Evolutionary conservation across 1,140 invertebrate species (phyloP).

Genomic region (Cardiocondyla obscurior): DNA sequence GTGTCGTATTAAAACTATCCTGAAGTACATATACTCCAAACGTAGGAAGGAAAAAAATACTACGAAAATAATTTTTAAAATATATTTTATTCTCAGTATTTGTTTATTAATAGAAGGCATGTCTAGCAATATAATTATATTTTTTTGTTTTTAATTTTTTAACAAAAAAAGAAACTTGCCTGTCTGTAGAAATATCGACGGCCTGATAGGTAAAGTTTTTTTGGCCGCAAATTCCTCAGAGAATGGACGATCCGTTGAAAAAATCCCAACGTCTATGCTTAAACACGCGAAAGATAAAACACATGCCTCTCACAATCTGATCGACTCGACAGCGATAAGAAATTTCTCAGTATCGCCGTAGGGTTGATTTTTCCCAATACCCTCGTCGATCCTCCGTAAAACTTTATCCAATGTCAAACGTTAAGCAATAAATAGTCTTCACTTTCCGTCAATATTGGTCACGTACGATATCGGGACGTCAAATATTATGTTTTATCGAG

Average conservation of each 20-base stretch:
- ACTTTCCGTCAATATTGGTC: background rate
- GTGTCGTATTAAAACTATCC: background rate
- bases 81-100: background rate
- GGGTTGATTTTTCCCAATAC: background rate
- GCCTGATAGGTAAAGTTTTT: background rate
- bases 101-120: background rate
- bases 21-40: background rate
- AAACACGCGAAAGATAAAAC: conserved; percentile 21
- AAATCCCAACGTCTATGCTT: background rate
- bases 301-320: conserved; percentile 8
- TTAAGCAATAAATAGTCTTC: background rate
- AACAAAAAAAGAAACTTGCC: background rate
- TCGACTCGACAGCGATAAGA: background rate
- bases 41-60: too few species aligned
- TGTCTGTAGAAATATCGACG: background rate
- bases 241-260: background rate
- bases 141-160: background rate
- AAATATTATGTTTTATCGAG: background rate
- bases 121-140: background rate
- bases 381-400: background rate
- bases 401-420: background rate
- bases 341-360: background rate
- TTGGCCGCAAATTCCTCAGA: background rate
- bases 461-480: background rate
- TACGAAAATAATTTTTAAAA: too few species aligned